Conservation (phyloP, 2,113 vertebrate genomes). For the Platycercus adscitus region DNA sequence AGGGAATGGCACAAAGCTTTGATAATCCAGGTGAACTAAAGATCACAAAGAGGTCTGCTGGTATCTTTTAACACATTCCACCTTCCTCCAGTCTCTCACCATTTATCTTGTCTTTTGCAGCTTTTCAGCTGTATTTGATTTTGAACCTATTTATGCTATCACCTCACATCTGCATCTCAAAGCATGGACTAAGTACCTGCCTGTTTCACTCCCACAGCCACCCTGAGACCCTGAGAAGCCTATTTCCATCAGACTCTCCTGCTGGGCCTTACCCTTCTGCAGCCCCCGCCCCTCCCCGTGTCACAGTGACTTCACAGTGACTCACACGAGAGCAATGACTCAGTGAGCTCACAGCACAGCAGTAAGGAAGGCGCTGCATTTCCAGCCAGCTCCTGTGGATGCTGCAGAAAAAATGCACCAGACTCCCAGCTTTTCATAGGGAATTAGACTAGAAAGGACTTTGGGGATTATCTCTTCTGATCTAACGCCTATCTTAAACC, state of each 20-base stretch:
- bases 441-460: not conserved
- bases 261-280: not conserved
- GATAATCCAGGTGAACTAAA: not conserved
- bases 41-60: not conserved
- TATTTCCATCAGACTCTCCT: not conserved
- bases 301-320: not conserved
- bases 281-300: accelerated
- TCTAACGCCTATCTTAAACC: not conserved
- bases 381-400: not conserved
- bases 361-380: not conserved
- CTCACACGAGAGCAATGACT: not conserved
- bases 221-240: not conserved
- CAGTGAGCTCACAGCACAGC: not conserved
- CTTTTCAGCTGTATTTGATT: not conserved
- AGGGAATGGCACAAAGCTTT: not conserved
- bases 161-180: not conserved
- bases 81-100: not conserved
- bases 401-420: not conserved
- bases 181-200: not conserved
- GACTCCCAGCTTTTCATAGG: not conserved
- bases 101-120: not conserved
- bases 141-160: not conserved
- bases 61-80: not conserved
- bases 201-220: not conserved
- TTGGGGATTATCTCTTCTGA: not conserved